Percentiles rank a stretch among this genome's conserved stretches.
Conservation (phyloP, 2,888 invertebrate genomes). For the Gandaritis pyraliata region DNA sequence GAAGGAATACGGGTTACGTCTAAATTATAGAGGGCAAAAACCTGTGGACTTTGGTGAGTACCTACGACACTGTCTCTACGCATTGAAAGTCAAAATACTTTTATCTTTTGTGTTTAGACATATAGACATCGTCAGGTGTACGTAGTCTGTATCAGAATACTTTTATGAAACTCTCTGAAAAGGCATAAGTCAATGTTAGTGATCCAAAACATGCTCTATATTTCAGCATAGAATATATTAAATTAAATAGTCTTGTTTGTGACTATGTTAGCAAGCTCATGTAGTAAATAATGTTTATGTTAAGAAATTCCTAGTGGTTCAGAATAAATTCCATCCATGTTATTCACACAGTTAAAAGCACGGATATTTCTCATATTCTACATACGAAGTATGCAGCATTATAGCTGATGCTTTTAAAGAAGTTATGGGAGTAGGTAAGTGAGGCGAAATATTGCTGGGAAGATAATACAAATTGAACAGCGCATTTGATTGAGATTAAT, state of each 20-base stretch:
- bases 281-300: too few species aligned
- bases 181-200: too few species aligned
- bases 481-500: constrained; percentile 17
- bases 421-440: constrained; percentile 22
- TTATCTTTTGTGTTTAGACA: neutral
- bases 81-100: neutral
- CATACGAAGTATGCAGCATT: too few species aligned
- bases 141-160: too few species aligned
- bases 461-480: constrained; percentile 21
- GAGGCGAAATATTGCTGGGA: constrained; percentile 25
- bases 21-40: constrained; percentile 17
- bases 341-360: constrained; percentile 6
- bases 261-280: too few species aligned
- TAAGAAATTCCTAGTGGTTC: neutral
- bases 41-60: constrained; percentile 8
- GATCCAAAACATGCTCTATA: too few species aligned
- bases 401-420: neutral
- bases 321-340: neutral
- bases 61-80: neutral
- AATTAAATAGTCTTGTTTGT: too few species aligned
- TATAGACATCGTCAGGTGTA: too few species aligned
- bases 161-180: too few species aligned
- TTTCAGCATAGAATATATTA: too few species aligned
- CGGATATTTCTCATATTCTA: neutral
- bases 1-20: constrained; percentile 14